phyloP scores from a whole-genome alignment of 2,888 invertebrate species.

The Craniophora ligustri region DNA sequence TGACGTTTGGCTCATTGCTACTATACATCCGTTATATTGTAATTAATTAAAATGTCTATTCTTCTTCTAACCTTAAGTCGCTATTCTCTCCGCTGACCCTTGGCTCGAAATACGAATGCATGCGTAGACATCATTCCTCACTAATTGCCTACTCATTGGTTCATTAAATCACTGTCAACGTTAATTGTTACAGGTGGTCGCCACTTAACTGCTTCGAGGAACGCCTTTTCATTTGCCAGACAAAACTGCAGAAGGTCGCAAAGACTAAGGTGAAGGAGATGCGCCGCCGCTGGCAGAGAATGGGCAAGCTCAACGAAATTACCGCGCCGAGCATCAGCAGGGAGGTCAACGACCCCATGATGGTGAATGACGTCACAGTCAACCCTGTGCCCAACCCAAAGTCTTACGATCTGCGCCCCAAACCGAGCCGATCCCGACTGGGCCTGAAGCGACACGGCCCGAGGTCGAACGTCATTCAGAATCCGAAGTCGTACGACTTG shows the following conservation, averaged over 20 bases:
- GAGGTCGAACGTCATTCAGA: constrained; percentile 53
- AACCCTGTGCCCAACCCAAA: constrained; percentile 75
- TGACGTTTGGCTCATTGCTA: too few relatives aligned
- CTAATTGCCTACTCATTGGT: background rate
- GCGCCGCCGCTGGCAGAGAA: constrained; percentile 81
- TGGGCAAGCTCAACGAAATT: constrained; percentile 88
- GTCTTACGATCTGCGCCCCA: constrained; percentile 75
- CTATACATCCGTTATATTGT: too few relatives aligned
- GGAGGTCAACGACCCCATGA: constrained; percentile 73
- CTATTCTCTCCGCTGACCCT: background rate
- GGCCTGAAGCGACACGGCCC: constrained; percentile 52
- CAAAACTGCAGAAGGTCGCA: constrained; percentile 86
- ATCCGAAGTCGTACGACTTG: constrained; percentile 55
- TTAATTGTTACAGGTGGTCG: constrained; percentile 89
- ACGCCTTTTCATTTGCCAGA: constrained; percentile 92
- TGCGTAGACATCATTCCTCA: background rate
- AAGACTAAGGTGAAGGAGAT: constrained; percentile 83
- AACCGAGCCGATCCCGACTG: constrained; percentile 42
- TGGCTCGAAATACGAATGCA: background rate
- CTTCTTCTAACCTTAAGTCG: background rate
- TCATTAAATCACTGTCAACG: constrained; percentile 20
- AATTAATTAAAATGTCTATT: too few relatives aligned
- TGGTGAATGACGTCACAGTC: constrained; percentile 74
- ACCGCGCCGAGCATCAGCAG: constrained; percentile 78
- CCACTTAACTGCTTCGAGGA: constrained; percentile 90